Evolutionary conservation across 2,113 vertebrate genomes (phyloP), one percentile per base, ranked within the genome.

Genomic region (Solea senegalensis): DNA sequence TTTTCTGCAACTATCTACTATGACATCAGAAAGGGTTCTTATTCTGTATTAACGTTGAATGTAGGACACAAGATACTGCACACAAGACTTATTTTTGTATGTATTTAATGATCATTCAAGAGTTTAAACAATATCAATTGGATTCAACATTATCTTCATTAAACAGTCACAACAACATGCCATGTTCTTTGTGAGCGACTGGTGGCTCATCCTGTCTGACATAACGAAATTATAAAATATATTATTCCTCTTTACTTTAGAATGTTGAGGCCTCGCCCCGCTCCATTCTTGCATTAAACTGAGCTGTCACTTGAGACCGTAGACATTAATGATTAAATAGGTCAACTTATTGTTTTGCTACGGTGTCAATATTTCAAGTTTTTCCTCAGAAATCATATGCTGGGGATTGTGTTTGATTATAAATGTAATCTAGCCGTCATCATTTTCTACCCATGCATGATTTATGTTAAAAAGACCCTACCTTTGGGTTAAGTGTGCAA

Each of bases 61-160:
- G 14, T 12, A 40, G 59, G 34, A 76, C 26, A 80, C 8, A 86
- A 74, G 8, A 85, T 50, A 59, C 49, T 60, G 16, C 44, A 82
- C 78, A 74, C 56, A 41, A 55, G n/a, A 44, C 8, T 64, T 7
- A 0, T 45, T 67, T 63, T 60, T 54, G 7, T 4, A 48, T 85
- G 84, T 83, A 83, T 89, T 87, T 51, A 56, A 45, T 44, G 28
- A 2, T 1, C 5, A 7, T 8, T 65, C 63, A 46, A 41, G 14
- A 15, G 14, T 65, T 9, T 0, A 53, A 44, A 54, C 50, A 57
- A 48, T 21, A 21, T 16, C 6, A 48, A 58, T 13, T n/a, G 0
- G 27, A 40, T 8, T 64, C 3, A 44, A 70, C 27, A 52, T 28
- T 1, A 68, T 48, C 21, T 13, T 65, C 10, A 48, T n/a, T 54